Percentiles rank a stretch among this genome's conserved stretches.
phyloP scores from a whole-genome alignment of 2,113 vertebrate species.

The Rousettus leschenaultii region DNA sequence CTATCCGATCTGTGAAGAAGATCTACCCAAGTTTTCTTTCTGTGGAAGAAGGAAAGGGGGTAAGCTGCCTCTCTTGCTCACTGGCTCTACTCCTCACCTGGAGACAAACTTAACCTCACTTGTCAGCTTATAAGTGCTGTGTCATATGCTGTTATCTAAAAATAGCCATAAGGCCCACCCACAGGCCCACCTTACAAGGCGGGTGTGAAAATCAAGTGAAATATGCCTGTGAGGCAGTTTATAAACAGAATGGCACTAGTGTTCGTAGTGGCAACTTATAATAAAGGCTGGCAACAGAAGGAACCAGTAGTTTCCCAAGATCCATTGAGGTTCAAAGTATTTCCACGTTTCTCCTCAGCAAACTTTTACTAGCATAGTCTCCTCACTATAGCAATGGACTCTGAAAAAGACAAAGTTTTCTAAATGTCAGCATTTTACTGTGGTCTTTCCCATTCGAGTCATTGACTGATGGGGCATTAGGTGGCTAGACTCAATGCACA shows the following conservation, averaged over 20 bases:
- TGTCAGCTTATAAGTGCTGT: too few species aligned
- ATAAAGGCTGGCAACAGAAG: not conserved
- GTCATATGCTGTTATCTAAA: not conserved
- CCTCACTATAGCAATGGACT: too few species aligned
- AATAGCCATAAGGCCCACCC: not conserved
- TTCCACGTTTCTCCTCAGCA: not conserved
- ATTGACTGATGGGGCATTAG: too few species aligned
- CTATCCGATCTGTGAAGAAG: conserved; percentile 66
- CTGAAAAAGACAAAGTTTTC: not conserved
- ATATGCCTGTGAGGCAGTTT: not conserved
- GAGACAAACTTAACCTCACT: not conserved
- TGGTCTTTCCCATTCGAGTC: not conserved
- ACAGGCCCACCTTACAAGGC: not conserved
- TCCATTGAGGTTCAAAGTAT: not conserved
- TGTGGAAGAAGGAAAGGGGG: conserved; percentile 86
- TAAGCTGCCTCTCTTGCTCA: conserved; percentile 63
- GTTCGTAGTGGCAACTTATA: not conserved
- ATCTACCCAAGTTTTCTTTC: conserved; percentile 73
- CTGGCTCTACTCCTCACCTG: not conserved
- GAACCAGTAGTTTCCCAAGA: not conserved
- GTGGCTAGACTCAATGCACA: not conserved
- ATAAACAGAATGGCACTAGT: not conserved
- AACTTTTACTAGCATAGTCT: not conserved
- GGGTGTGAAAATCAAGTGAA: not conserved
- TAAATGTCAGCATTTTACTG: not conserved